Conservation (phyloP, 2,797 vertebrate genomes). For the Enteromius radiatus region DNA sequence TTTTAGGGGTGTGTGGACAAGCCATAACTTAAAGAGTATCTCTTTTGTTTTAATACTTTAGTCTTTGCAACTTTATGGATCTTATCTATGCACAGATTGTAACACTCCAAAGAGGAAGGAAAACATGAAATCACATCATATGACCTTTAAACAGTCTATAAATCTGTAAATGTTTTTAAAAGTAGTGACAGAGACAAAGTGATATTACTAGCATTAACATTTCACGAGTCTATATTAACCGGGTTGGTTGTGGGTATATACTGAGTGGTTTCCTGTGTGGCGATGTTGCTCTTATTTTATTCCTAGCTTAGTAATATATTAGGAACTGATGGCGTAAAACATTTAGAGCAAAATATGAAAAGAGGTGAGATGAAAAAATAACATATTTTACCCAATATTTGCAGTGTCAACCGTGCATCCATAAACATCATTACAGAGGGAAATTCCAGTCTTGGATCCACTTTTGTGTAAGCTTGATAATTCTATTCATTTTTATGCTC, state of each 20-base stretch:
- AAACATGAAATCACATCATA: no score
- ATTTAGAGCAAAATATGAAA: neutral
- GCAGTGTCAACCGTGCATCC: constrained; percentile 46
- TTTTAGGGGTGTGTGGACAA: no score
- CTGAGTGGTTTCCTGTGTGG: neutral
- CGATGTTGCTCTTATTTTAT: neutral
- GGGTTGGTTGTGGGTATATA: neutral
- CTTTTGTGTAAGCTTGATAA: constrained; percentile 11
- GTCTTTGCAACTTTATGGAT: no score
- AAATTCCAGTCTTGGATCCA: neutral
- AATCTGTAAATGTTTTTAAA: neutral
- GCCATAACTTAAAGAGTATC: no score
- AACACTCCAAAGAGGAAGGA: no score
- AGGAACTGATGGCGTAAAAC: neutral
- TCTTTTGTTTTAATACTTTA: no score
- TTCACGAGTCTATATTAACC: neutral
- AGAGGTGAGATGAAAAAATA: neutral
- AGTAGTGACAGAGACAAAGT: neutral
- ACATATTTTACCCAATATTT: neutral
- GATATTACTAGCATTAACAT: neutral
- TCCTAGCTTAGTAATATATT: neutral
- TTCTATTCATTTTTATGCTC: neutral
- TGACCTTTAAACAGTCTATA: neutral
- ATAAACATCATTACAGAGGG: constrained; percentile 42
- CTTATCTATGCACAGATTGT: no score